These are phyloP conservation scores for Archips xylosteana DNA, from an alignment of 2,888 invertebrate genomes.

Conservation along the genomic window DNA sequence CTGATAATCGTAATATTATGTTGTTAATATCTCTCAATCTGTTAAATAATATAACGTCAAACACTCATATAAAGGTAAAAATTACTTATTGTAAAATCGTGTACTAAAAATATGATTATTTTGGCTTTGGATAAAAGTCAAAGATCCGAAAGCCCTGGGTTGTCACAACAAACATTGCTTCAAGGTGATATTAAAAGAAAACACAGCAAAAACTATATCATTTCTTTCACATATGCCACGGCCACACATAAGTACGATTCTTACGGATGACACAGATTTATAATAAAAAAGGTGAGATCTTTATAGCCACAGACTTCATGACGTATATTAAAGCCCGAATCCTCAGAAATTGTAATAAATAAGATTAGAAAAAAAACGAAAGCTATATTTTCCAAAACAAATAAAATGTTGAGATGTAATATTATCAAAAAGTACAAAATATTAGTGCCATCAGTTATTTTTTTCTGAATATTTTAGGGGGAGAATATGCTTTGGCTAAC, in stretches of 20 bases:
- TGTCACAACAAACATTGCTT: slow-evolving; percentile 25
- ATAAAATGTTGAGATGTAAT: no score
- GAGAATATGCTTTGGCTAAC: no score
- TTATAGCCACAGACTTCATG: not conserved
- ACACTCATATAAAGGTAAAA: not conserved
- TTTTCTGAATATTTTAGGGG: no score
- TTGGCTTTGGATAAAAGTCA: not conserved
- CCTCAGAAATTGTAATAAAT: not conserved
- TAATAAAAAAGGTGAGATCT: slow-evolving; percentile 19
- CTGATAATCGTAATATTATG: not conserved
- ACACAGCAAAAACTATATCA: slow-evolving; percentile 22
- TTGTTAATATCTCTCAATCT: not conserved
- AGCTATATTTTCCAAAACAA: no score
- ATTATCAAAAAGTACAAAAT: no score
- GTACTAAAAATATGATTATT: not conserved
- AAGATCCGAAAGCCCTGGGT: not conserved
- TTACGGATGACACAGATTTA: slow-evolving; percentile 12
- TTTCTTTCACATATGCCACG: slow-evolving; percentile 28
- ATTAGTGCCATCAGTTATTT: no score
- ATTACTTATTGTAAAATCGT: not conserved
- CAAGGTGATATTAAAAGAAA: slow-evolving; percentile 24
- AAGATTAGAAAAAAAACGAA: no score
- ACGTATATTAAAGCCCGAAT: not conserved
- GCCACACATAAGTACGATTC: slow-evolving; percentile 3
- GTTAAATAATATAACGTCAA: no score